A percentile compares a stretch with the other conserved stretches of the same genome.
Conservation (phyloP, 1,140 invertebrate species). For the Cotesia glomerata region DNA sequence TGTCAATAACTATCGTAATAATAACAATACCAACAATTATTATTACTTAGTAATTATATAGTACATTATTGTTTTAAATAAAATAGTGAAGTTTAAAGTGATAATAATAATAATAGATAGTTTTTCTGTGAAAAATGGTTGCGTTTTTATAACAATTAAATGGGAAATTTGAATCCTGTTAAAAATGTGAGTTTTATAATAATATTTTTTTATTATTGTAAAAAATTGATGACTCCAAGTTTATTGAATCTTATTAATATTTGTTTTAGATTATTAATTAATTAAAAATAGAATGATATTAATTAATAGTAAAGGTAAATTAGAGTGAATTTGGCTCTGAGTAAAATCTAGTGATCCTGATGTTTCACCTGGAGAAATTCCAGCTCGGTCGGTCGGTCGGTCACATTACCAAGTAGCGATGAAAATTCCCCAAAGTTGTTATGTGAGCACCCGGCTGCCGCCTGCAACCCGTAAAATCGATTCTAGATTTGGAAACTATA, state of each 20-base stretch:
- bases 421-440: constrained; percentile 18
- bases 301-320: neutral
- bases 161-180: neutral
- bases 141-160: neutral
- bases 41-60: no score
- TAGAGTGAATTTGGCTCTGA: neutral
- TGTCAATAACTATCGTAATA: no score
- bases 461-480: constrained; percentile 36
- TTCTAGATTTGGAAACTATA: constrained; percentile 20
- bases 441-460: constrained; percentile 29
- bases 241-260: neutral
- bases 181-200: constrained; percentile 6
- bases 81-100: no score
- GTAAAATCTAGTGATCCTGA: neutral
- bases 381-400: constrained; percentile 3
- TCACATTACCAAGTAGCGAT: neutral
- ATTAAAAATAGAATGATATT: no score
- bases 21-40: no score
- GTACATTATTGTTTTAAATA: no score
- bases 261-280: no score
- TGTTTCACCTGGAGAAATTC: constrained; percentile 11
- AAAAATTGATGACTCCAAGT: neutral
- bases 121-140: no score
- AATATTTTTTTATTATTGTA: neutral
- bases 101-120: no score